Conservation (phyloP, 35 echinoderm and acorn worm genomes). For the Hemicentrotus pulcherrimus region DNA sequence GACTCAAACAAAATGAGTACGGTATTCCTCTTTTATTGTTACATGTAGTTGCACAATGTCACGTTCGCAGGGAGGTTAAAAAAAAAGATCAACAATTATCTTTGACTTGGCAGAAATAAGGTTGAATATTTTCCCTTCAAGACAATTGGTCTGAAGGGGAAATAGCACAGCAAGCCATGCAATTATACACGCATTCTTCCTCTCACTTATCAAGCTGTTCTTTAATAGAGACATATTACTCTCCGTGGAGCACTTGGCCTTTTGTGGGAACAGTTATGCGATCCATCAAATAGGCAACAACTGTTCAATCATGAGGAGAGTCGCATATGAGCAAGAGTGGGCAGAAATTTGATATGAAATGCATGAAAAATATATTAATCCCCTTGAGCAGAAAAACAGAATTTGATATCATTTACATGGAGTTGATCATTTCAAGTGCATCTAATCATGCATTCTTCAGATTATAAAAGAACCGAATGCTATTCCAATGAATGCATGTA, state of each 20-base stretch:
- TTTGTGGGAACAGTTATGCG: background rate
- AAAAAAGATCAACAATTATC: too few relatives aligned
- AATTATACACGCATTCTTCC: background rate
- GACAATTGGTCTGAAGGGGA: background rate
- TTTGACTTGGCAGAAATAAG: too few relatives aligned
- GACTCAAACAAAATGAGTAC: too few relatives aligned
- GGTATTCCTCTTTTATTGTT: too few relatives aligned
- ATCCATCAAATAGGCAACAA: slow-evolving; percentile 5
- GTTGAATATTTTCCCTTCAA: too few relatives aligned
- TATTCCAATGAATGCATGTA: background rate
- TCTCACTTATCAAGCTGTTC: background rate
- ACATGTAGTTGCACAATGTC: too few relatives aligned
- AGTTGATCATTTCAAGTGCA: background rate
- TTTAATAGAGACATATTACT: background rate
- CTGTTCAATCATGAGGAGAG: background rate
- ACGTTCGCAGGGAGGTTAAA: too few relatives aligned
- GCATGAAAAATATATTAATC: background rate
- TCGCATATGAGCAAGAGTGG: background rate
- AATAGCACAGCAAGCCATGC: background rate
- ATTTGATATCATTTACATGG: background rate
- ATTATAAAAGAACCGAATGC: too few relatives aligned
- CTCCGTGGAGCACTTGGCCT: background rate
- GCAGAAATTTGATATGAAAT: background rate
- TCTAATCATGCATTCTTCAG: background rate
- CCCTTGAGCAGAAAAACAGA: background rate